Evolutionary conservation across 2,888 invertebrate genomes (phyloP).

Genomic region (Drosophila paranaensis): DNA sequence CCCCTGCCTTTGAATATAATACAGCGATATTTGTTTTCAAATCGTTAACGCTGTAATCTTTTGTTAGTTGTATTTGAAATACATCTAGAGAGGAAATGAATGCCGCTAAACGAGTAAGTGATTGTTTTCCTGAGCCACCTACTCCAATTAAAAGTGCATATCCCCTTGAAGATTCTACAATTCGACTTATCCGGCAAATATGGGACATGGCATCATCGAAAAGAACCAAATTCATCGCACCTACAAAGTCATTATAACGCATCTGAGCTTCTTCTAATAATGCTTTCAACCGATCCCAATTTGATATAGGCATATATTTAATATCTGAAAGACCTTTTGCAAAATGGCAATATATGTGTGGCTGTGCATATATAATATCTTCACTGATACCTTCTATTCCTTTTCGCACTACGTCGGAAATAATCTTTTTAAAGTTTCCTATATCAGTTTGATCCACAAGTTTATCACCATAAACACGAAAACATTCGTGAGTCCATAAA

Average conservation of each 20-base stretch:
- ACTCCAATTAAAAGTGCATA: slow-evolving; percentile 97
- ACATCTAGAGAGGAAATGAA: slow-evolving; percentile 96
- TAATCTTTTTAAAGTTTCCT: slow-evolving; percentile 89
- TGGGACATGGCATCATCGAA: slow-evolving; percentile 98
- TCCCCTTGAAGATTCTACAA: slow-evolving; percentile 95
- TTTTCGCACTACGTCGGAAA: slow-evolving; percentile 92
- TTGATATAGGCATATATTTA: slow-evolving; percentile 92
- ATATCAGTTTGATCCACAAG: slow-evolving; percentile 92
- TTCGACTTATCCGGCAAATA: slow-evolving; percentile 95
- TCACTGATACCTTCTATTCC: slow-evolving; percentile 91
- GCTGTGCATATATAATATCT: slow-evolving; percentile 88
- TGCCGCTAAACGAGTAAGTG: slow-evolving; percentile 93
- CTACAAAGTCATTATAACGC: slow-evolving; percentile 94
- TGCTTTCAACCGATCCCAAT: slow-evolving; percentile 89
- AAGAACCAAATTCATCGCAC: slow-evolving; percentile 96
- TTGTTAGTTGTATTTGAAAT: slow-evolving; percentile 96
- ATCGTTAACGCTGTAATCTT: slow-evolving; percentile 93
- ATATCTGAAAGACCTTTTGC: slow-evolving; percentile 96
- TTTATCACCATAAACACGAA: slow-evolving; percentile 96
- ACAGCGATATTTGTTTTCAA: slow-evolving; percentile 89
- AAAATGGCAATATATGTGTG: slow-evolving; percentile 96
- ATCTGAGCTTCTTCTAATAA: slow-evolving; percentile 92
- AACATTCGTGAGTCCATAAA: slow-evolving; percentile 95
- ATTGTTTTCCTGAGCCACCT: slow-evolving; percentile 98
- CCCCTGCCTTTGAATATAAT: slow-evolving; percentile 94